Percentiles rank a stretch among this genome's conserved stretches.
phyloP scores from a whole-genome alignment of 2,888 invertebrate genomes.

The Archaeoteleia sp. region DNA sequence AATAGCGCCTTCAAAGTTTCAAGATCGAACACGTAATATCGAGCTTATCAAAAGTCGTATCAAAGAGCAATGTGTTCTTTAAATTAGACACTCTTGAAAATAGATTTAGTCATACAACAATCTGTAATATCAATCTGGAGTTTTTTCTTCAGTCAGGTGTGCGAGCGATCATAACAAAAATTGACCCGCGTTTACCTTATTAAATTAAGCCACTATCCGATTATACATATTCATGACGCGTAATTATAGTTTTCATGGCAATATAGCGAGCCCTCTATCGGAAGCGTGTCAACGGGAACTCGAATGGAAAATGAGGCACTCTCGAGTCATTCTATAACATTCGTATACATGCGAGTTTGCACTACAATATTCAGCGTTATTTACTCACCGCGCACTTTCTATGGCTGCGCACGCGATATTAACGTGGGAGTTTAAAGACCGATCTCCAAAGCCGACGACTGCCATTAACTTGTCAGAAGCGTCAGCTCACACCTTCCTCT shows the following conservation, averaged over 20 bases:
- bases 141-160: background rate
- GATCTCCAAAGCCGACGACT: conserved; percentile 28
- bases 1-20: no score
- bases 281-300: conserved; percentile 35
- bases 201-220: conserved; percentile 5
- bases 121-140: no score
- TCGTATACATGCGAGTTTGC: conserved; percentile 15
- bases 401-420: conserved; percentile 33
- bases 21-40: no score
- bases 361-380: conserved; percentile 33
- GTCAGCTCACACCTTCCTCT: conserved; percentile 16
- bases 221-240: conserved; percentile 12
- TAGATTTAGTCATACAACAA: no score
- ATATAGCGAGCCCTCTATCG: conserved; percentile 17
- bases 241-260: conserved; percentile 22
- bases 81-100: no score
- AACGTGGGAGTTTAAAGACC: conserved; percentile 39
- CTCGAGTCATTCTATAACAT: conserved; percentile 7
- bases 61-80: no score
- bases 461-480: conserved; percentile 43
- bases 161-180: background rate
- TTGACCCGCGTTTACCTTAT: background rate
- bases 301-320: conserved; percentile 28
- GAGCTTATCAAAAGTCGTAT: no score
- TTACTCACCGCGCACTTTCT: conserved; percentile 41